Conservation (phyloP, 92 coral and sea anemone species). For the Meandrina meandrites region DNA sequence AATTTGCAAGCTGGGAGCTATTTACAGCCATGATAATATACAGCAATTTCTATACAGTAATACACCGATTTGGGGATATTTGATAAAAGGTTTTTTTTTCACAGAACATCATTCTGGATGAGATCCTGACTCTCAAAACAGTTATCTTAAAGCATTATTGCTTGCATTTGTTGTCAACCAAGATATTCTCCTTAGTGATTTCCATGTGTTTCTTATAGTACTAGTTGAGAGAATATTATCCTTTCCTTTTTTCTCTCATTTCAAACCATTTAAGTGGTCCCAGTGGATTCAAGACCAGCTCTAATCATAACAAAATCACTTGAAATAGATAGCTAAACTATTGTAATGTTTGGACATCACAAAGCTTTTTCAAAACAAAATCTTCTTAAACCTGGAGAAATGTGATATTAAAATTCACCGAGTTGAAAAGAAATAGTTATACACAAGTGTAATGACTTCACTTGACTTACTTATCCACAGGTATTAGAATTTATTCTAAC, state of each 20-base stretch:
- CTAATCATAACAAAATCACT: background rate
- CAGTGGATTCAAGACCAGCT: background rate
- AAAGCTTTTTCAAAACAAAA: background rate
- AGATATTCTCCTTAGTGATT: background rate
- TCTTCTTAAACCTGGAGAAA: background rate
- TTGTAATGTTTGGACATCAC: background rate
- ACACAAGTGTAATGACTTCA: background rate
- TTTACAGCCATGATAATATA: conserved; percentile 24
- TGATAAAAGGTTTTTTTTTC: background rate
- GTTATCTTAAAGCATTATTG: background rate
- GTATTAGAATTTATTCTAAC: background rate
- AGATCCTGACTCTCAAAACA: background rate
- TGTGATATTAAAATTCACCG: background rate
- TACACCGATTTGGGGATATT: background rate
- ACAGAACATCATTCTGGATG: background rate
- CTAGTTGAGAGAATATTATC: background rate
- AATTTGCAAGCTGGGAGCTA: conserved; percentile 9
- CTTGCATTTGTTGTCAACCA: background rate
- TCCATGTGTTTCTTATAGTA: background rate
- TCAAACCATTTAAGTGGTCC: background rate
- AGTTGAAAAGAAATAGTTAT: background rate
- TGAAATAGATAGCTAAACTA: background rate
- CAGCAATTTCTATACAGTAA: background rate
- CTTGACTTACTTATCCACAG: background rate
- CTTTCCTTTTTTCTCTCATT: background rate